A percentile compares a stretch with the other conserved stretches of the same genome.
These are phyloP conservation scores for Xiphias gladius DNA, from an alignment of 2,113 vertebrate genomes.

Conservation along the genomic window DNA sequence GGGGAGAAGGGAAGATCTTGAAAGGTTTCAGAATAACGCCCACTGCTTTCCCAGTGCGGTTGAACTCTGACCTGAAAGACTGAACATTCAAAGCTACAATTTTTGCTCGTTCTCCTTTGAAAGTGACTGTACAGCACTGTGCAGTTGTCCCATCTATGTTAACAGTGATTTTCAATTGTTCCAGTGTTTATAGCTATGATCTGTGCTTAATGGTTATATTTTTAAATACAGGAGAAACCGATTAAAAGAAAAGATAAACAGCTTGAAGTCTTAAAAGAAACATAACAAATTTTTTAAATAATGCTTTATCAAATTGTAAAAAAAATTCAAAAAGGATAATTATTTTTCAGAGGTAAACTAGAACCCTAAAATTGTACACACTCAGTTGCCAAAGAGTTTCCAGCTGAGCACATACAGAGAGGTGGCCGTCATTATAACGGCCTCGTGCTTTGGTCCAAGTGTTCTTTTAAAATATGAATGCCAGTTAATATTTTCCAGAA, in stretches of 20 bases:
- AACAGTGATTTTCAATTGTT: neutral
- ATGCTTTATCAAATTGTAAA: conserved; percentile 24
- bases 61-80: conserved; percentile 80
- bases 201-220: neutral
- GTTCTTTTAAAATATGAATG: conserved; percentile 79
- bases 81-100: conserved; percentile 71
- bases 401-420: conserved; percentile 61
- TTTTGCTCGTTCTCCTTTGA: conserved; percentile 72
- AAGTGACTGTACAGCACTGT: conserved; percentile 59
- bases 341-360: conserved; percentile 26
- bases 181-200: neutral
- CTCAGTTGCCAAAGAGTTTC: conserved; percentile 66
- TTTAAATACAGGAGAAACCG: neutral
- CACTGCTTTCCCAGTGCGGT: conserved; percentile 85
- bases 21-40: conserved; percentile 84
- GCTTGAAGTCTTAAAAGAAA: neutral
- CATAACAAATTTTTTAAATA: neutral
- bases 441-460: conserved; percentile 70
- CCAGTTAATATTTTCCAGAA: conserved; percentile 84
- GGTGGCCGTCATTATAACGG: conserved; percentile 70
- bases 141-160: conserved; percentile 30
- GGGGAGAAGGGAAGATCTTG: conserved; percentile 77
- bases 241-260: neutral
- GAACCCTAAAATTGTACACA: conserved; percentile 34
- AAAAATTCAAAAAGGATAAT: conserved; percentile 32